Evolutionary conservation across 1,140 invertebrate species (phyloP), one percentile per base, ranked within the genome.

Genomic region (Atta cephalotes): DNA sequence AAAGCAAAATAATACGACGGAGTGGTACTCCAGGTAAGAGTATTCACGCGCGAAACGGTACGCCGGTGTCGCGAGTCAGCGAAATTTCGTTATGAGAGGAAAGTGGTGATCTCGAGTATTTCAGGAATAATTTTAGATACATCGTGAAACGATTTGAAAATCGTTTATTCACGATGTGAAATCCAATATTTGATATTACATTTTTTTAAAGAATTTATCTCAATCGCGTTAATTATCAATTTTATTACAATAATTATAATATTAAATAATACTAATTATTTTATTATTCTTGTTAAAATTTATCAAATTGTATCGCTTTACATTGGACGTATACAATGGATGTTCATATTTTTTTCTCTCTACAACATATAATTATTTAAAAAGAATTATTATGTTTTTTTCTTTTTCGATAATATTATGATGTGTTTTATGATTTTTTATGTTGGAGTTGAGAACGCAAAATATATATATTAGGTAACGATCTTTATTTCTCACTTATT

Each of bases 1-100:
- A 76, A 84, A 84, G 58, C 56, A 70, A 84, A 63, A 62, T 76
- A 76, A 84, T 35, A 35, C 70, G 66, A 39, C 51, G 51, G 9
- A 5, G 77, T 31, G n/a, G n/a, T 49, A 56, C 39, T 49, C 21
- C 56, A 35, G 12, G 60, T 62, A 49, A 63, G 56, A 76, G 16
- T 76, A 21, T 74, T 84, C 45, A 60, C 56, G 56, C n/a, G n/a
- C 68, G 49, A 35, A 79, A 79, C 45, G 39, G 39, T 10, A 10
- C 49, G 31, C n/a, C 14, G 31, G n/a, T 18, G 45, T 70, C 6
- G 53, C 66, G 53, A 70, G 31, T 18, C 53, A 62, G 65, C 39
- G 78, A 58, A 58, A 62, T 31, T 49, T 49, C 25, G 35, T 74
- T 51, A 31, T 35, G 25, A 35, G 56, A 18, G 39, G 25, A 81